phyloP scores from a whole-genome alignment of 2,888 invertebrate species.

The Meghimatium bilineatum region DNA sequence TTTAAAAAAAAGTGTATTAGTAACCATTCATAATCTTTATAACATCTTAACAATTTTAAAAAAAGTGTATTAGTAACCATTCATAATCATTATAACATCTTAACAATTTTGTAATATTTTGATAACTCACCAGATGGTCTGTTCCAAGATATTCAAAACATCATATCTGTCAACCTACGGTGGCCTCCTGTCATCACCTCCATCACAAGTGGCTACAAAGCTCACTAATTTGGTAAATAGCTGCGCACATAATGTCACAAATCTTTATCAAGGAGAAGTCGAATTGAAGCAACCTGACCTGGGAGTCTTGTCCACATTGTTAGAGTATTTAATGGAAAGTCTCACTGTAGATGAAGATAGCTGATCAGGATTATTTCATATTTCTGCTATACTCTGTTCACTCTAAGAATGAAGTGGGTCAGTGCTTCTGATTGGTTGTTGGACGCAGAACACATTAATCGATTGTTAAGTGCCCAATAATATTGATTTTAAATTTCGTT shows the following conservation, averaged over 20 bases:
- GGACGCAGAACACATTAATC: too few species aligned
- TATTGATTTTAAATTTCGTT: too few species aligned
- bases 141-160: conserved; percentile 52
- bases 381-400: too few species aligned
- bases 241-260: conserved; percentile 33
- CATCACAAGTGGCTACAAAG: conserved; percentile 40
- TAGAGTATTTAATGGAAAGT: conserved; percentile 5
- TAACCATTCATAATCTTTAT: too few species aligned
- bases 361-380: background rate
- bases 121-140: conserved; percentile 51
- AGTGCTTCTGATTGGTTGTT: too few species aligned
- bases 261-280: background rate
- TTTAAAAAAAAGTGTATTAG: too few species aligned
- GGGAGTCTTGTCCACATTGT: background rate
- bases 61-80: too few species aligned
- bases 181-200: conserved; percentile 52
- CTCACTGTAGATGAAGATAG: background rate
- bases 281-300: conserved; percentile 6
- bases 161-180: conserved; percentile 27
- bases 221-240: conserved; percentile 28
- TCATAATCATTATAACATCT: too few species aligned
- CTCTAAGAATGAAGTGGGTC: too few species aligned
- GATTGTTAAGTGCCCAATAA: too few species aligned
- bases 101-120: background rate
- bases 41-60: too few species aligned